Base-by-base conservation (phyloP, 2,797 vertebrate species). In the Sphenopsis melanotis region DNA sequence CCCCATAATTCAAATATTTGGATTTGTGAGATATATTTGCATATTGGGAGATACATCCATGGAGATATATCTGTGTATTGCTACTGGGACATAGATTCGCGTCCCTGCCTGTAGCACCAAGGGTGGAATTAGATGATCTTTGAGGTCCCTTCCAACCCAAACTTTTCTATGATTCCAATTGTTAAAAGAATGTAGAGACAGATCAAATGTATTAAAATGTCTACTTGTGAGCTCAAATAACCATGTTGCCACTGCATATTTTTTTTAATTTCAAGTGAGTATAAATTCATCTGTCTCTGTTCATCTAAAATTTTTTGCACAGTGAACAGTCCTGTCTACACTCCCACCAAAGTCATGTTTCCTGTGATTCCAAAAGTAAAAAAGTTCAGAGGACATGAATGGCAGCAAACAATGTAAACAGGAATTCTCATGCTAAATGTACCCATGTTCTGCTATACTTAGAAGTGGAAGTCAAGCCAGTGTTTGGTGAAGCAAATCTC, bases 331-430 rank as follows among this genome's bases (percentile, higher is more conserved):
- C 50, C 42, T 72, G 65, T 63, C 69, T 83, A 76, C 32, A 68
- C 57, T 94, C 85, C 91, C 77, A 76, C 36, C 59, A 29, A 85
- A 94, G 56, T 88, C 47, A 6, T 49, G 32, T 63, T 96, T 96
- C 96, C 95, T 94, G 85, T 0, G 10, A 64, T 72, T 96, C 60
- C 88, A 85, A 69, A 95, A 94, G 80, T 59, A 94, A 95, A 93
- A 72, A 86, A 66, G 42, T 46, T 55, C 72, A 84, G 83, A 57
- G 66, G 70, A 78, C 77, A 27, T 32, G 94, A 97, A 88, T 90
- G 87, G 90, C 65, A 94, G 70, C 87, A 82, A 94, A 87, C 61
- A 56, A 78, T 63, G 72, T 92, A 94, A 97, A 95, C 95, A 96
- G 93, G 94, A 97, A 95, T 94, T 97, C 85, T 76, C 72, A 57